phyloP scores from a whole-genome alignment of 1,140 invertebrate species.

The Pectinophora gossypiella region DNA sequence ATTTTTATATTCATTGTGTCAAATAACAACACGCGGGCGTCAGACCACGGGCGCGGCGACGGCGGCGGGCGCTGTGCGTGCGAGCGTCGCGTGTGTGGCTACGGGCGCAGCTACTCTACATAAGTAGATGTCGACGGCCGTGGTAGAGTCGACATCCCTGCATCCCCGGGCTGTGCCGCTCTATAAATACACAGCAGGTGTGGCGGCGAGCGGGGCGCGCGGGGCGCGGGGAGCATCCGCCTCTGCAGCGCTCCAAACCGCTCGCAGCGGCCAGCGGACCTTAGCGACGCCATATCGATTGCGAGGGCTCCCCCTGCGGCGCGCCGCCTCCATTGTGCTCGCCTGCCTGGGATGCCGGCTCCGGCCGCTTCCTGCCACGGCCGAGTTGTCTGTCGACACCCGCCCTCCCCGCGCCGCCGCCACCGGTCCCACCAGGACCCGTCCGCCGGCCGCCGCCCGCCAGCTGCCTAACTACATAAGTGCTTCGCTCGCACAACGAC shows the following conservation, averaged over 20 bases:
- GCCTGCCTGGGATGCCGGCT: slow-evolving; percentile 63
- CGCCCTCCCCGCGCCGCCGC: slow-evolving; percentile 19
- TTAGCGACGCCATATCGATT: slow-evolving; percentile 74
- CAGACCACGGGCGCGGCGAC: slow-evolving; percentile 25
- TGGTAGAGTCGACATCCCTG: slow-evolving; percentile 54
- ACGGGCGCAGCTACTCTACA: slow-evolving; percentile 22
- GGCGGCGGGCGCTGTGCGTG: slow-evolving; percentile 16
- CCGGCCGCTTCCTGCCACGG: slow-evolving; percentile 62
- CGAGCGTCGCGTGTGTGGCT: slow-evolving; percentile 23
- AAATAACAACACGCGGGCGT: slow-evolving; percentile 43
- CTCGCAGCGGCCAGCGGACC: slow-evolving; percentile 69
- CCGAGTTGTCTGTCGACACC: slow-evolving; percentile 41
- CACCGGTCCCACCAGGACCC: slow-evolving; percentile 38
- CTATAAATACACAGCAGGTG: slow-evolving; percentile 73
- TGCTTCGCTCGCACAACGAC: slow-evolving; percentile 13
- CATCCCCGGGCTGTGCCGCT: slow-evolving; percentile 58
- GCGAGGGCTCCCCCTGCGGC: slow-evolving; percentile 70
- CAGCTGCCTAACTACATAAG: slow-evolving; percentile 43
- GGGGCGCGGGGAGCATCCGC: slow-evolving; percentile 56
- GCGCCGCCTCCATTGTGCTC: slow-evolving; percentile 67
- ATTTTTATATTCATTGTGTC: slow-evolving; percentile 56
- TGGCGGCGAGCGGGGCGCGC: slow-evolving; percentile 43
- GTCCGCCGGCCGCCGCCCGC: slow-evolving; percentile 29
- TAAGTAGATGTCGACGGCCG: slow-evolving; percentile 35
- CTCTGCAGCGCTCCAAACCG: slow-evolving; percentile 65